Conservation (phyloP, 2,113 vertebrate species). For the Alouatta palliata region DNA sequence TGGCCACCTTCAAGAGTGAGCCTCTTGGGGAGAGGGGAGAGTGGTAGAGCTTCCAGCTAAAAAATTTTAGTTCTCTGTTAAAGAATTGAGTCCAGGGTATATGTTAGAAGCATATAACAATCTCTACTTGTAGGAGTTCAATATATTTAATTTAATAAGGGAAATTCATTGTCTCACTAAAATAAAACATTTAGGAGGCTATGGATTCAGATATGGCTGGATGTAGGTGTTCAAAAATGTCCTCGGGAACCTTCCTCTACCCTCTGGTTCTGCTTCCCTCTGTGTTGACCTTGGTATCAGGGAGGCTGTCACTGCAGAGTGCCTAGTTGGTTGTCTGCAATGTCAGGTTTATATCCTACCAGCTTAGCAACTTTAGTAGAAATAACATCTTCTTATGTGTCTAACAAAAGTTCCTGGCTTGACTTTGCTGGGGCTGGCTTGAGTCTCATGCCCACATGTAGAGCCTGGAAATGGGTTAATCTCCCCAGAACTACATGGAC, state of each 20-base stretch:
- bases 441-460: background rate
- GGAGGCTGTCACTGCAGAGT: background rate
- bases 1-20: background rate
- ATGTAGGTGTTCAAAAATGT: background rate
- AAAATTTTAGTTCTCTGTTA: background rate
- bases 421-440: background rate
- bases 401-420: background rate
- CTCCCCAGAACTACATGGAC: background rate
- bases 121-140: background rate
- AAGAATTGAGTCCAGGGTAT: background rate
- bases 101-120: background rate
- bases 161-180: background rate
- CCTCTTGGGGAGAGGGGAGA: background rate
- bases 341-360: background rate
- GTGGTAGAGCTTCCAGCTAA: rapidly evolving
- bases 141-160: background rate
- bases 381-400: background rate
- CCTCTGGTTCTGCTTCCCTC: background rate
- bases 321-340: background rate
- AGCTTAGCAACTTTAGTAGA: background rate
- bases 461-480: background rate
- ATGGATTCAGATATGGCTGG: background rate
- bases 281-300: background rate
- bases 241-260: background rate
- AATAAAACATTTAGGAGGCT: background rate